phyloP scores from a whole-genome alignment of 2,113 vertebrate species.

The Desmodus rotundus region DNA sequence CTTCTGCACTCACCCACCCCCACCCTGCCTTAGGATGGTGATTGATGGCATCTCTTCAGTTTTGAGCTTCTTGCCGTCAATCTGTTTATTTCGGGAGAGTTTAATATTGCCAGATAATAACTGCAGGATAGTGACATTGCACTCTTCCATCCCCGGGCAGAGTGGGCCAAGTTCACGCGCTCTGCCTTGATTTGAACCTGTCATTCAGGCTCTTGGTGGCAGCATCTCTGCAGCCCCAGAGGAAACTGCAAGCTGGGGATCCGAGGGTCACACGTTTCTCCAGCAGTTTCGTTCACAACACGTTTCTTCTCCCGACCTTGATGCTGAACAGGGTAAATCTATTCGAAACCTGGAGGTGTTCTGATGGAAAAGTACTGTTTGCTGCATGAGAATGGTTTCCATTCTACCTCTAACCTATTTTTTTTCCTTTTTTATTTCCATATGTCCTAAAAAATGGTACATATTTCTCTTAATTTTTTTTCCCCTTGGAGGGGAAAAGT shows the following conservation, averaged over 20 bases:
- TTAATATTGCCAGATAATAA: background rate
- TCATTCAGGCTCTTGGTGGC: background rate
- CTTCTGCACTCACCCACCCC: background rate
- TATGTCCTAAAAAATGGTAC: constrained; percentile 65
- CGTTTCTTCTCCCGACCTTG: constrained; percentile 25
- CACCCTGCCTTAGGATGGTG: background rate
- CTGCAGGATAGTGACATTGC: background rate
- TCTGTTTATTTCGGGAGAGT: background rate
- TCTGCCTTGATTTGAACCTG: background rate
- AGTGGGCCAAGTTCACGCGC: background rate
- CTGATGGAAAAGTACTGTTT: constrained; percentile 46
- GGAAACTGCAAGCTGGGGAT: background rate
- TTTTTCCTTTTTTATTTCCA: constrained; percentile 45
- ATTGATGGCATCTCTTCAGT: background rate
- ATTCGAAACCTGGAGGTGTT: constrained; percentile 51
- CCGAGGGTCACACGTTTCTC: rapidly evolving
- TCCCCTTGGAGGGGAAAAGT: constrained; percentile 74
- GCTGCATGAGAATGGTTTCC: constrained; percentile 65
- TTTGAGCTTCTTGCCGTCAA: background rate
- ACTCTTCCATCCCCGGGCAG: background rate
- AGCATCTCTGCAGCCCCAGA: background rate
- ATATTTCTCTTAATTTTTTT: constrained; percentile 69
- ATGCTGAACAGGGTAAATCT: constrained; percentile 43
- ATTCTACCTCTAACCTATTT: constrained; percentile 71
- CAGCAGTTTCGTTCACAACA: background rate